Evolutionary conservation across 2,888 invertebrate genomes (phyloP).

Genomic region (Cyaniris semiargus): DNA sequence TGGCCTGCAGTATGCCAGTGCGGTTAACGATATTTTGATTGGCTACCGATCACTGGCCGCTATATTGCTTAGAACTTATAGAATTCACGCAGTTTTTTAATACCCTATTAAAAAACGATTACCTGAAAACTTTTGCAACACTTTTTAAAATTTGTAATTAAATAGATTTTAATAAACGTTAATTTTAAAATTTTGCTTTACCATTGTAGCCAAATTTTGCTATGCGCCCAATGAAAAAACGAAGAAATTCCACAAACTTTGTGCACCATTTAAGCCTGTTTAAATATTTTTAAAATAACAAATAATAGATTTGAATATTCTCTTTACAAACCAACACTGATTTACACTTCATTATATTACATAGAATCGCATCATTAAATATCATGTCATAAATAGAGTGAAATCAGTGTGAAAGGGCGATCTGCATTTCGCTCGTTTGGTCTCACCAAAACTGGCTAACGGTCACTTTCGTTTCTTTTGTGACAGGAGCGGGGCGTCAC

Average conservation of each 20-base stretch:
- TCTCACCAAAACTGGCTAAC: slow-evolving; percentile 45
- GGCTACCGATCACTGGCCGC: too few species aligned
- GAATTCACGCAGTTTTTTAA: neutral
- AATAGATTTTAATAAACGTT: neutral
- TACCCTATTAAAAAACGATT: too few species aligned
- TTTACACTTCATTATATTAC: neutral
- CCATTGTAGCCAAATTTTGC: neutral
- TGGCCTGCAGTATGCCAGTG: neutral
- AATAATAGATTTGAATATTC: too few species aligned
- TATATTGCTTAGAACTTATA: neutral
- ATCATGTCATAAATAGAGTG: slow-evolving; percentile 1
- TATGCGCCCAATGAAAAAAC: neutral
- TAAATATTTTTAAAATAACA: too few species aligned
- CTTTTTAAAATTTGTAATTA: neutral
- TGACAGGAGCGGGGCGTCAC: slow-evolving; percentile 67
- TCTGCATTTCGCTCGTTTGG: slow-evolving; percentile 36
- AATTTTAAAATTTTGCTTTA: neutral
- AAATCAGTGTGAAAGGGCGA: slow-evolving; percentile 18
- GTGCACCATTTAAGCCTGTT: neutral
- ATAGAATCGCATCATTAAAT: neutral
- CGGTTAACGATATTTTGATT: too few species aligned
- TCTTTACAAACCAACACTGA: too few species aligned
- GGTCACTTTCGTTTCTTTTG: slow-evolving; percentile 74
- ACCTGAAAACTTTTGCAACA: too few species aligned
- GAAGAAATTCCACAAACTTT: neutral